Percentiles rank a stretch among this genome's conserved stretches.
Conservation (phyloP, 2,888 invertebrate species). For the Papilio demoleus region DNA sequence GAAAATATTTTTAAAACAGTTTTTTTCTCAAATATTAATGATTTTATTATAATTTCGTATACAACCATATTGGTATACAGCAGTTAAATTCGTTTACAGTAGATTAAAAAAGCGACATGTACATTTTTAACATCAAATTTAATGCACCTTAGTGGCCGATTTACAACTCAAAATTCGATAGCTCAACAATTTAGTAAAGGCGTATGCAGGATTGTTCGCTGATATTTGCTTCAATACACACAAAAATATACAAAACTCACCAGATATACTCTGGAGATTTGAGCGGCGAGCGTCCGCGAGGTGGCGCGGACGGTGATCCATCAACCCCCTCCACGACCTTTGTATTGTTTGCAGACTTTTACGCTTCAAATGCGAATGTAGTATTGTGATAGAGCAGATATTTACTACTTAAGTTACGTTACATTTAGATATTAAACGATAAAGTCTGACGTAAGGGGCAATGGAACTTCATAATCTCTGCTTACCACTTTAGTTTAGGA, state of each 20-base stretch:
- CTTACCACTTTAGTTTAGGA: too few relatives aligned
- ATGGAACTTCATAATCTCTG: too few relatives aligned
- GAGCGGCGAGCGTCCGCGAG: slow-evolving; percentile 22
- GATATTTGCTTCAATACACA: not conserved
- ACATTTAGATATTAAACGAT: not conserved
- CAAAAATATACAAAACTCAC: not conserved
- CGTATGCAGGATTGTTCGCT: not conserved
- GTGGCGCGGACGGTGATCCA: slow-evolving; percentile 55
- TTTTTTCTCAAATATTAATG: too few relatives aligned
- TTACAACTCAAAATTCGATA: too few relatives aligned
- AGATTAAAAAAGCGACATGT: too few relatives aligned
- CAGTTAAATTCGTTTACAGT: too few relatives aligned
- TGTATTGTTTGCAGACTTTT: slow-evolving; percentile 5
- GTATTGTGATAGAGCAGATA: slow-evolving; percentile 1
- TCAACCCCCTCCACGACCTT: slow-evolving; percentile 57
- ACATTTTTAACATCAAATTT: too few relatives aligned
- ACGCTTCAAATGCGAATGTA: not conserved
- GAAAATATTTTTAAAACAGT: too few relatives aligned
- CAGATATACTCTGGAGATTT: slow-evolving; percentile 39
- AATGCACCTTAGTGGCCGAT: too few relatives aligned
- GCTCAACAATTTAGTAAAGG: not conserved
- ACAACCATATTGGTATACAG: too few relatives aligned
- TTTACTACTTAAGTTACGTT: slow-evolving; percentile 20
- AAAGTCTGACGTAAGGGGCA: not conserved
- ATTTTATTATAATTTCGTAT: too few relatives aligned